Percentiles rank a stretch among this genome's conserved stretches.
phyloP scores from a whole-genome alignment of 2,888 invertebrate species.

The Ichneumoninae sp. region DNA sequence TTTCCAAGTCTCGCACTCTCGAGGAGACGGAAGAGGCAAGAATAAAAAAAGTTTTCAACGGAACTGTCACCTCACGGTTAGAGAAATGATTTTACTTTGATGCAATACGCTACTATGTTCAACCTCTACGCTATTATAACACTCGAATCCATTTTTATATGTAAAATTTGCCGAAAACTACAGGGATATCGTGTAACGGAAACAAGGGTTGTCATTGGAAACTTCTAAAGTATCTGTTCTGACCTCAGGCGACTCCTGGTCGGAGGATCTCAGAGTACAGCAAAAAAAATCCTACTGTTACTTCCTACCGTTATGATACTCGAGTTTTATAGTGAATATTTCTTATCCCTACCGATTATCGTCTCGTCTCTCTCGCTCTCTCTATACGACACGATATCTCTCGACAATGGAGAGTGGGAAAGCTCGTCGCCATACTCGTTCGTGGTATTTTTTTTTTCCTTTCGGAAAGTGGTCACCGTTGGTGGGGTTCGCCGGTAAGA shows the following conservation, averaged over 20 bases:
- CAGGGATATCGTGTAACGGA: background rate
- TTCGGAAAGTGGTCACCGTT: conserved; percentile 24
- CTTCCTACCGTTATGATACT: conserved; percentile 7
- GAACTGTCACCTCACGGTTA: conserved; percentile 34
- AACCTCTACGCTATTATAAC: background rate
- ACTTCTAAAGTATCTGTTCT: background rate
- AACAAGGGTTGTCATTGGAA: background rate
- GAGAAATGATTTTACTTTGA: conserved; percentile 52
- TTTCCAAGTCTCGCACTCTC: background rate
- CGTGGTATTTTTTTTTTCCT: conserved; percentile 14
- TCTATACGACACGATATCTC: conserved; percentile 15
- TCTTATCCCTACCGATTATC: background rate
- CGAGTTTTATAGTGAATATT: conserved; percentile 17
- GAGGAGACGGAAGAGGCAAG: conserved; percentile 16
- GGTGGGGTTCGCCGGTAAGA: conserved; percentile 54
- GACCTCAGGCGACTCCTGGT: background rate
- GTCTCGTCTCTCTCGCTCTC: background rate
- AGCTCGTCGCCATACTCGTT: conserved; percentile 6
- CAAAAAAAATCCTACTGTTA: background rate
- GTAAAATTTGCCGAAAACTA: background rate
- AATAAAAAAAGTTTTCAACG: conserved; percentile 25
- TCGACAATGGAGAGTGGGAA: background rate
- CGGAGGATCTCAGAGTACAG: background rate
- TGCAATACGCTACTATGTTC: conserved; percentile 11
- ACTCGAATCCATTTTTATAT: background rate